These are phyloP conservation scores for Lomographa bimaculata DNA, from an alignment of 2,888 invertebrate genomes.

Conservation along the genomic window DNA sequence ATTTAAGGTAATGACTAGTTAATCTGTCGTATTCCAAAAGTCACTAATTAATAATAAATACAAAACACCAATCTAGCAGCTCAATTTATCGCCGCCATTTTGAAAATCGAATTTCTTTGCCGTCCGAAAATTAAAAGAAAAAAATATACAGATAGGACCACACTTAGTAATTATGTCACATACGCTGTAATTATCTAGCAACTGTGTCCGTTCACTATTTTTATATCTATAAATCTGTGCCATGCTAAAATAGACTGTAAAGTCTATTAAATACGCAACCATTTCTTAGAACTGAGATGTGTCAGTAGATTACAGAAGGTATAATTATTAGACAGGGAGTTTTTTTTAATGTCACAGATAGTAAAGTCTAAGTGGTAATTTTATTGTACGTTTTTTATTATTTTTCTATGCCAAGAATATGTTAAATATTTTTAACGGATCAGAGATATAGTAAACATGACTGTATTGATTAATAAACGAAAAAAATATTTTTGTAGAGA, in stretches of 20 bases:
- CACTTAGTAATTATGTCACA: constrained; percentile 63
- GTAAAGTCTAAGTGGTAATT: constrained; percentile 48
- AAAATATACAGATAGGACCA: constrained; percentile 38
- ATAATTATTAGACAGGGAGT: constrained; percentile 56
- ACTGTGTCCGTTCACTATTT: constrained; percentile 45
- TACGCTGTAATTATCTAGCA: constrained; percentile 54
- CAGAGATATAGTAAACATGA: too few relatives aligned
- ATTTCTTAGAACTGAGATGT: constrained; percentile 29
- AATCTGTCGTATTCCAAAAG: too few relatives aligned
- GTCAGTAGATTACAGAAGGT: constrained; percentile 41
- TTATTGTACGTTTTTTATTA: constrained; percentile 36
- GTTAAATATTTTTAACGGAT: too few relatives aligned
- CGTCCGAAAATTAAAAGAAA: constrained; percentile 29
- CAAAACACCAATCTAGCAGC: constrained; percentile 3
- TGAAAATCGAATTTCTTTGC: constrained; percentile 19
- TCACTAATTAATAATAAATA: constrained; percentile 1
- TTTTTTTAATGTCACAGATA: constrained; percentile 55
- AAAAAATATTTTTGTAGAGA: too few relatives aligned
- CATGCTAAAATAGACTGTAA: constrained; percentile 45
- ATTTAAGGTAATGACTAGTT: too few relatives aligned
- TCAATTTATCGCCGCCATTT: constrained; percentile 6
- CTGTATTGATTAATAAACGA: too few relatives aligned
- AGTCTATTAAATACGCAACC: constrained; percentile 33
- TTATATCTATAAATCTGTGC: constrained; percentile 51
- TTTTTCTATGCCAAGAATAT: background rate